Base-by-base conservation (phyloP, 2,797 vertebrate species). In the Eutrigla gurnardus region DNA sequence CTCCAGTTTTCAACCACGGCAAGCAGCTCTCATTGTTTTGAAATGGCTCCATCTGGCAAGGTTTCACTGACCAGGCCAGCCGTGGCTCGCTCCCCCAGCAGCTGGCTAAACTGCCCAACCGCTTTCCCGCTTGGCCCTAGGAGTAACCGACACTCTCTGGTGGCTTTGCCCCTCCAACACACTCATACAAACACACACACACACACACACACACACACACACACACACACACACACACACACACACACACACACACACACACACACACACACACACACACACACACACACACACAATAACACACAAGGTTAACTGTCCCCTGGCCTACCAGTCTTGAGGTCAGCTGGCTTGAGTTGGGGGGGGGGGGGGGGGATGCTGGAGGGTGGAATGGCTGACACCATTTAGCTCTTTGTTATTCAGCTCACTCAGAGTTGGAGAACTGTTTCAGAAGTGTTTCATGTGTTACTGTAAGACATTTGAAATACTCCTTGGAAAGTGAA, bases 81-180 rank as follows among this genome's bases (percentile, higher is more conserved):
- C 86, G 32, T 42, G 67, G 83, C 88, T 82, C 46, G 75, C 85
- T 89, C 78, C 87, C 90, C 75, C 81, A 90, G 93, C 95, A 96
- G 95, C 94, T 96, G 95, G 93, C 89, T 85, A 95, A 95, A 95
- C 95, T 94, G 94, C 87, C 95, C 93, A 95, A 93, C 92, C 85
- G 93, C 93, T 93, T 86, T 87, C 86, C 79, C 54, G 81, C 90
- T 84, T 85, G 90, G 84, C 76, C 88, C 72, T 90, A 58, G 47
- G 71, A 91, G 90, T 91, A 95, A 95, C 93, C 82, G 94, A 93
- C 93, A 90, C 80, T 86, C 83, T 79, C 65, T 80, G 76, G 64
- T 88, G 85, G 84, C 88, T 91, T 84, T 87, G 81, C 88, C 76
- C 78, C 81, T 70, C 68, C 47, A 42, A 33, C 70, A 55, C 65